These are phyloP conservation scores for Sebastes flavidus DNA, from an alignment of 2,797 vertebrate species.

Conservation along the genomic window DNA sequence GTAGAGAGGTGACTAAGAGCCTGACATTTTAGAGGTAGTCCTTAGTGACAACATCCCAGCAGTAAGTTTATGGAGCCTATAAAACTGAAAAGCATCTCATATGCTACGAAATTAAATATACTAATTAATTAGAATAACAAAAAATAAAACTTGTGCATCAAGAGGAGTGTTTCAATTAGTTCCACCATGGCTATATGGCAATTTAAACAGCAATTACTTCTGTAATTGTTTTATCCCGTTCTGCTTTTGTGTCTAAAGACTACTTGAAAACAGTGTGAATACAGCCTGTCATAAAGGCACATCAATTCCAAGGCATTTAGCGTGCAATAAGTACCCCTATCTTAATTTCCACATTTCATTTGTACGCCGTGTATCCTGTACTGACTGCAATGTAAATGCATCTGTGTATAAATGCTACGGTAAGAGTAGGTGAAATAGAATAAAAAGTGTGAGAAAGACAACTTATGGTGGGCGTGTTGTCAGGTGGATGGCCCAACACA, in stretches of 20 bases:
- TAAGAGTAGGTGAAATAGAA: fast-evolving
- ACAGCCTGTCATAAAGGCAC: too few relatives aligned
- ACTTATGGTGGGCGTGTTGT: too few relatives aligned
- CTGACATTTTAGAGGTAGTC: neutral
- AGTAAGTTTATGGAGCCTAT: neutral
- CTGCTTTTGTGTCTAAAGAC: too few relatives aligned
- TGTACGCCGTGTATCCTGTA: too few relatives aligned
- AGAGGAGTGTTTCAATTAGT: neutral
- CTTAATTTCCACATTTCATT: too few relatives aligned
- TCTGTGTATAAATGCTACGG: too few relatives aligned
- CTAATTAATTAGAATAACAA: neutral
- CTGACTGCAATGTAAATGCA: too few relatives aligned
- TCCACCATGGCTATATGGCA: too few relatives aligned
- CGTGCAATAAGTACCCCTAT: too few relatives aligned
- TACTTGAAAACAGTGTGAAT: neutral
- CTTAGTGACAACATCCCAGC: neutral
- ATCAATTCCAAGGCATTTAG: too few relatives aligned
- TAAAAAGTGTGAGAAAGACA: too few relatives aligned
- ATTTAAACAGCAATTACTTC: neutral
- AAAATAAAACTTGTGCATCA: neutral
- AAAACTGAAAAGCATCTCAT: neutral
- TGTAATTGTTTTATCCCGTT: neutral
- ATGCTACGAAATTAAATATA: neutral
- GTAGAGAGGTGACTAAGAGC: neutral
- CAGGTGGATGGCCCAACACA: too few relatives aligned